These are phyloP conservation scores for Zaprionus lineosus DNA, from an alignment of 2,888 invertebrate genomes.

Conservation along the genomic window DNA sequence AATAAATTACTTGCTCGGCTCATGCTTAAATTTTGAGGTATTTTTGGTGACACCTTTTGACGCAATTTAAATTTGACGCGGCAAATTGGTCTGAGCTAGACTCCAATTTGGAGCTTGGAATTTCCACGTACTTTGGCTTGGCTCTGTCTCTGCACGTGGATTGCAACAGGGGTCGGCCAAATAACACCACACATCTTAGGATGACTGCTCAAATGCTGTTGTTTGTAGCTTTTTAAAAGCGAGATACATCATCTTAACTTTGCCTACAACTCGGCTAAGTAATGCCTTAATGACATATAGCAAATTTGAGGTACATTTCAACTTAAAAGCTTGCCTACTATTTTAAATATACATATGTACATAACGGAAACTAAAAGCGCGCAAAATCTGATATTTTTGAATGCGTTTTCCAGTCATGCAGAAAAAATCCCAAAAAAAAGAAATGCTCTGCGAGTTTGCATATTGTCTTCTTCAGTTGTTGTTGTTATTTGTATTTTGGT, in stretches of 20 bases:
- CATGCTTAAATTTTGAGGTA: conserved; percentile 20
- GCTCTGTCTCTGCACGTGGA: conserved; percentile 44
- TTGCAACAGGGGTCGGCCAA: conserved; percentile 57
- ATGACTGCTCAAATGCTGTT: conserved; percentile 44
- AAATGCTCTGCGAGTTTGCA: too few species aligned
- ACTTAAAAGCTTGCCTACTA: too few species aligned
- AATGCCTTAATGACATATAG: too few species aligned
- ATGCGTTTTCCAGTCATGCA: too few species aligned
- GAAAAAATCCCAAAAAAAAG: too few species aligned
- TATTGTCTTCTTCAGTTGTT: conserved; percentile 34
- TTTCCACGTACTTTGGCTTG: conserved; percentile 41
- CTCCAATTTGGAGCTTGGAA: conserved; percentile 8
- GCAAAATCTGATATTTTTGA: too few species aligned
- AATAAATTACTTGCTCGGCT: conserved; percentile 15
- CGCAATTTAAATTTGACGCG: conserved; percentile 66
- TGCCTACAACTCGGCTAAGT: too few species aligned
- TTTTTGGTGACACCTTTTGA: conserved; percentile 65
- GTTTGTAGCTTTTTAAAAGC: conserved; percentile 8
- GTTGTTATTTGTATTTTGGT: conserved; percentile 9
- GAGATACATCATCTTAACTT: too few species aligned
- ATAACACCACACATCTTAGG: conserved; percentile 44
- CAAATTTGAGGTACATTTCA: too few species aligned
- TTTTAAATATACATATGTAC: too few species aligned
- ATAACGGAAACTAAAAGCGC: too few species aligned
- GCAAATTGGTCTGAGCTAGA: conserved; percentile 30